A percentile compares a stretch with the other conserved stretches of the same genome.
Conservation (phyloP, 2,113 vertebrate species). For the Scomber scombrus region DNA sequence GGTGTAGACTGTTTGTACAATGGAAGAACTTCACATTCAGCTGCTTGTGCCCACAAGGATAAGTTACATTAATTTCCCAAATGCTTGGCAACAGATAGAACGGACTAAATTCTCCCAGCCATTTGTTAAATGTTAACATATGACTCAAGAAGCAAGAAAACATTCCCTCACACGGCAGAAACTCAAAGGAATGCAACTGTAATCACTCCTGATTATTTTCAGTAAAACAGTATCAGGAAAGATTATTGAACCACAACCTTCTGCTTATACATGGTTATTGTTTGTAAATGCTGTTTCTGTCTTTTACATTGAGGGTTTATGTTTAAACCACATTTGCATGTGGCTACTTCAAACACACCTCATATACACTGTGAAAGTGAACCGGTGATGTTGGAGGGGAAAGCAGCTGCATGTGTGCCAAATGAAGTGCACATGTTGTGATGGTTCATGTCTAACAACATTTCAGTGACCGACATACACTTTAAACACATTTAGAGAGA, state of each 20-base stretch:
- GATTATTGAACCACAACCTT: conserved; percentile 17
- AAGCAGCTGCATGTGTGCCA: conserved; percentile 42
- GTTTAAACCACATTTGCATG: conserved; percentile 35
- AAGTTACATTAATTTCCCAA: background rate
- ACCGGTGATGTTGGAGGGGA: conserved; percentile 8
- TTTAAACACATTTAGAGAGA: conserved; percentile 36
- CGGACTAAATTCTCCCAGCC: conserved; percentile 34
- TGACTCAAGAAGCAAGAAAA: conserved; percentile 39
- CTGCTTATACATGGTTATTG: background rate
- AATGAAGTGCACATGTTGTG: conserved; percentile 55
- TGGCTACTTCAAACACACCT: conserved; percentile 43
- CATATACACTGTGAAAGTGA: conserved; percentile 34
- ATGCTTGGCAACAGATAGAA: conserved; percentile 33
- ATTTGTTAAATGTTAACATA: conserved; percentile 71
- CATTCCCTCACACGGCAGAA: conserved; percentile 32
- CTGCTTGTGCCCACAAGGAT: background rate
- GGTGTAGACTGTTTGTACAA: background rate
- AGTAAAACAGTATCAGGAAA: conserved; percentile 21
- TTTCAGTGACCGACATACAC: conserved; percentile 23
- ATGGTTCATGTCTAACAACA: conserved; percentile 42
- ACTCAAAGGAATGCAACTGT: conserved; percentile 56
- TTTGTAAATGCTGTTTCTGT: conserved; percentile 11
- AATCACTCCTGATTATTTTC: conserved; percentile 49
- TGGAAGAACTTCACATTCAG: background rate
- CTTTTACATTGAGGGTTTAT: background rate